These are phyloP conservation scores for Sciaenops ocellatus DNA, from an alignment of 2,797 vertebrate species.

Conservation along the genomic window DNA sequence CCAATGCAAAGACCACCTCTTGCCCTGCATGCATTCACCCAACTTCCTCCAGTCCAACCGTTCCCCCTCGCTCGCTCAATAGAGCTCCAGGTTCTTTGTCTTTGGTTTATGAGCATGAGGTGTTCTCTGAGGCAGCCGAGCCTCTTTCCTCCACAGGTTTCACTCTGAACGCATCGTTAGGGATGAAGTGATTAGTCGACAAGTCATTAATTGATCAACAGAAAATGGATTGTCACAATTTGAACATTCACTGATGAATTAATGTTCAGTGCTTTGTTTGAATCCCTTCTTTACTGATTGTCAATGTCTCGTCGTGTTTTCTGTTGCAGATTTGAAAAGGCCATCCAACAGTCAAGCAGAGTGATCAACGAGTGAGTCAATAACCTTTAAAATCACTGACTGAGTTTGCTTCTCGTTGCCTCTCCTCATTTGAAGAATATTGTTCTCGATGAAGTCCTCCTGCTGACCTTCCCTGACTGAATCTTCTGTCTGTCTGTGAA, in stretches of 20 bases:
- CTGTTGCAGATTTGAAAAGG: conserved; percentile 85
- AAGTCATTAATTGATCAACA: background rate
- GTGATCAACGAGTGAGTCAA: conserved; percentile 81
- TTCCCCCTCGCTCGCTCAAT: conserved; percentile 28
- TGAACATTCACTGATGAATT: background rate
- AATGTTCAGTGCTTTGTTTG: background rate
- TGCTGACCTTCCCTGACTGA: conserved; percentile 37
- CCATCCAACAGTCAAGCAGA: conserved; percentile 76
- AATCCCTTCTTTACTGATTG: accelerated
- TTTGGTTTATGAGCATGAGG: conserved; percentile 14
- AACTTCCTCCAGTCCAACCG: conserved; percentile 56
- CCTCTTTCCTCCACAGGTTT: conserved; percentile 4
- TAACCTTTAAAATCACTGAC: background rate
- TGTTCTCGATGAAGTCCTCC: background rate
- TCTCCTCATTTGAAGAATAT: background rate
- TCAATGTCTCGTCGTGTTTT: background rate
- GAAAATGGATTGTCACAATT: background rate
- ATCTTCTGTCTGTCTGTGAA: conserved; percentile 37
- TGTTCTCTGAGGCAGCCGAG: background rate
- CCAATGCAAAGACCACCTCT: conserved; percentile 58
- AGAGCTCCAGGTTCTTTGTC: conserved; percentile 44
- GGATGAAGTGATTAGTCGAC: too few relatives aligned
- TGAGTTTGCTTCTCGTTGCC: background rate
- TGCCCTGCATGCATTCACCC: conserved; percentile 30
- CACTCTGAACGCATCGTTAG: background rate